Conservation (phyloP, 2,888 invertebrate genomes). For the Cepaea hortensis region DNA sequence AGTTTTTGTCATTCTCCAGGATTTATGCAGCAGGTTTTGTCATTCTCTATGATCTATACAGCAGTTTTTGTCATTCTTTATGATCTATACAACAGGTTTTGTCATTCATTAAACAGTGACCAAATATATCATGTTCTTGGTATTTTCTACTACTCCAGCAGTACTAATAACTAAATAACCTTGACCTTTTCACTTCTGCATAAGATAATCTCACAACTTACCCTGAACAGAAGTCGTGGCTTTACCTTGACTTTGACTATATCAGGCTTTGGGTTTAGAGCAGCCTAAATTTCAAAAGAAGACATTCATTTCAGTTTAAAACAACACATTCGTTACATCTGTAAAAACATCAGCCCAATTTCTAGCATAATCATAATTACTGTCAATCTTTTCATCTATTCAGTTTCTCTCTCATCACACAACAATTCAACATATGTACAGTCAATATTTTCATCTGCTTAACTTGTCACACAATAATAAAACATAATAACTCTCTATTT, state of each 20-base stretch:
- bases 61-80: background rate
- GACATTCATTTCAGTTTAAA: background rate
- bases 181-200: background rate
- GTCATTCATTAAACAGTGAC: background rate
- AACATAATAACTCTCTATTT: too few relatives aligned
- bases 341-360: too few relatives aligned
- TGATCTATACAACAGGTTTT: background rate
- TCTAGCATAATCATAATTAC: too few relatives aligned
- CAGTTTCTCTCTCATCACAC: too few relatives aligned
- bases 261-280: slow-evolving; percentile 68
- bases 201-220: slow-evolving; percentile 68
- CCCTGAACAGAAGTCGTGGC: slow-evolving; percentile 86
- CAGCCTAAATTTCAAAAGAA: slow-evolving; percentile 13
- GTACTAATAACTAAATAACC: background rate
- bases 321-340: too few relatives aligned
- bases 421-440: too few relatives aligned
- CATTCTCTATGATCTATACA: too few relatives aligned
- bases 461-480: too few relatives aligned
- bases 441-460: too few relatives aligned
- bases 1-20: too few relatives aligned
- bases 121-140: background rate
- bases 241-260: slow-evolving; percentile 83
- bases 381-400: too few relatives aligned
- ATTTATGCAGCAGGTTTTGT: too few relatives aligned
- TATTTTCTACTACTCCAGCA: background rate